These are phyloP conservation scores for Nasonovia ribisnigri DNA, from an alignment of 2,888 invertebrate species.

Conservation along the genomic window DNA sequence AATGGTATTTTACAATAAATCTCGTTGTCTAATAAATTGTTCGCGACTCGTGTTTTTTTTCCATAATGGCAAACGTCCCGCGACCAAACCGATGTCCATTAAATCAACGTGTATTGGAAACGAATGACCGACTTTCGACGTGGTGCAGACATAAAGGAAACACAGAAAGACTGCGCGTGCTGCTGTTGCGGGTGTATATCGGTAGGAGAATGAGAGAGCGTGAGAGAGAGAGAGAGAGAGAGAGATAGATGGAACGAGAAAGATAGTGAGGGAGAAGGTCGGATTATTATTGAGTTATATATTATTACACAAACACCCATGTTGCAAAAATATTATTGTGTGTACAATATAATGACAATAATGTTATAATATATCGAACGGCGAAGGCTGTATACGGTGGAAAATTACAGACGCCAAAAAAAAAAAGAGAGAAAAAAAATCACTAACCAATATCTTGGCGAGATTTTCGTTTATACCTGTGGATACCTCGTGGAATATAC, in stretches of 20 bases:
- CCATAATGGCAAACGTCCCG: slow-evolving; percentile 34
- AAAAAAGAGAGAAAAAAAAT: not conserved
- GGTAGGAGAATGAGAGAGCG: not conserved
- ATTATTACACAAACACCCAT: slow-evolving; percentile 8
- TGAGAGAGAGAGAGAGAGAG: not conserved
- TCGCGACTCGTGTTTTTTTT: slow-evolving; percentile 14
- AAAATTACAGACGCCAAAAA: not conserved
- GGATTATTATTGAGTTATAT: not conserved
- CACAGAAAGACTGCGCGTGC: not conserved
- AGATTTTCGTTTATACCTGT: not conserved
- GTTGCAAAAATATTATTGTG: slow-evolving; percentile 8
- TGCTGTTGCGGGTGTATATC: not conserved
- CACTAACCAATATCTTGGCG: not conserved
- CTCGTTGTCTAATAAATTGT: slow-evolving; percentile 48
- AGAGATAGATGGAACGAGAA: not conserved
- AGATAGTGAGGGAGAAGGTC: not conserved
- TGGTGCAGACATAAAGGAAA: slow-evolving; percentile 13
- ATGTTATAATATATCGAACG: not conserved
- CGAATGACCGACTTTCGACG: slow-evolving; percentile 51
- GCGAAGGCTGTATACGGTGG: not conserved
- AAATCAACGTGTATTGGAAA: slow-evolving; percentile 40
- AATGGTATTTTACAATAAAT: slow-evolving; percentile 33
- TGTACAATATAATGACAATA: not conserved
- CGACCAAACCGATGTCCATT: slow-evolving; percentile 33
- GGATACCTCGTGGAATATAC: too few relatives aligned